Percentiles rank a stretch among this genome's conserved stretches.
These are phyloP conservation scores for Apostichopus japonicus DNA, from an alignment of 35 echinoderm and acorn worm genomes.

Conservation along the genomic window DNA sequence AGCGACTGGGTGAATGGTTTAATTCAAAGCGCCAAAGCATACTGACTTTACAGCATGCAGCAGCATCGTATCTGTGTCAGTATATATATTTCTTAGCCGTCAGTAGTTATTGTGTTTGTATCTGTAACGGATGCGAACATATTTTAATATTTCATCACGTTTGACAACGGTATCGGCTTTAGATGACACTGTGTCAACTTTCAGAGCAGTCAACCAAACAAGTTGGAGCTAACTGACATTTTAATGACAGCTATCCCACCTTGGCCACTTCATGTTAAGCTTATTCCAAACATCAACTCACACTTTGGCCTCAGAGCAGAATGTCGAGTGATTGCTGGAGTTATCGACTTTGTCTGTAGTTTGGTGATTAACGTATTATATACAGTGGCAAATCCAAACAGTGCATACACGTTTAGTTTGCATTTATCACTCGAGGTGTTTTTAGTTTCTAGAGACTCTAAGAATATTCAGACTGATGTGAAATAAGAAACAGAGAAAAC, in stretches of 20 bases:
- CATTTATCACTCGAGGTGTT: not conserved
- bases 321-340: not conserved
- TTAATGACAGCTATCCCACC: conserved; percentile 8
- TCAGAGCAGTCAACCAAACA: not conserved
- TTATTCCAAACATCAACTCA: conserved; percentile 15
- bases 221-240: conserved; percentile 1
- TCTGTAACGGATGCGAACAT: not conserved
- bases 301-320: not conserved
- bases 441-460: not conserved
- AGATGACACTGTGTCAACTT: conserved; percentile 11
- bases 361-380: not conserved
- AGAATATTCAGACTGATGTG: no score
- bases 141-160: conserved; percentile 15
- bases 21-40: no score
- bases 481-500: no score
- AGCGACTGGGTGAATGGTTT: no score
- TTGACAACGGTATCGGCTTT: not conserved
- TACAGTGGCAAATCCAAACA: not conserved
- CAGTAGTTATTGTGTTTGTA: not conserved
- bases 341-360: not conserved
- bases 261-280: conserved; percentile 8
- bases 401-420: not conserved
- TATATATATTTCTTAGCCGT: no score
- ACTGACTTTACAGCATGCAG: no score
- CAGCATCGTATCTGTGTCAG: no score